A percentile compares a stretch with the other conserved stretches of the same genome.
These are phyloP conservation scores for Gryllus bimaculatus DNA, from an alignment of 1,140 invertebrate species.

Conservation along the genomic window DNA sequence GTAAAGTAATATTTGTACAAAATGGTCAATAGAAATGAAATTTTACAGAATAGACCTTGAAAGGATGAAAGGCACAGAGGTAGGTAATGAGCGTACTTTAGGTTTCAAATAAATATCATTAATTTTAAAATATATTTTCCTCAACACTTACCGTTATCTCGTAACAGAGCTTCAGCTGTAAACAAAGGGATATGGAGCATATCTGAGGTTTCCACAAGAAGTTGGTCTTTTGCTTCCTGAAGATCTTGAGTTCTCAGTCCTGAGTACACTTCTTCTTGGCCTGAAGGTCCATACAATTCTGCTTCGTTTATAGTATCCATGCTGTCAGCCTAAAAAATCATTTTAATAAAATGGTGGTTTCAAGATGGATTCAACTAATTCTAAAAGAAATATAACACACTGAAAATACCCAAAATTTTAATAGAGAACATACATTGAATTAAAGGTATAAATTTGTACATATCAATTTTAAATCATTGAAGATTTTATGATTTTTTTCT, in stretches of 20 bases:
- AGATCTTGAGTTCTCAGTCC: constrained; percentile 58
- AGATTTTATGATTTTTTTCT: no score
- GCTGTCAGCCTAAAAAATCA: constrained; percentile 33
- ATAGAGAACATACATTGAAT: neutral
- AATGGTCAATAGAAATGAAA: no score
- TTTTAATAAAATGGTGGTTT: neutral
- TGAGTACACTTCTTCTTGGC: constrained; percentile 47
- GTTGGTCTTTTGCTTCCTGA: constrained; percentile 64
- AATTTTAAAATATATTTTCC: no score
- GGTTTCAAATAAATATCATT: no score
- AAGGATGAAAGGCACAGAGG: no score
- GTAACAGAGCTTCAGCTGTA: constrained; percentile 59
- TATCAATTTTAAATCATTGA: no score
- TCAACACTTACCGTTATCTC: constrained; percentile 51
- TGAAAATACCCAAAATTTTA: constrained; percentile 9
- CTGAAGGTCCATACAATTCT: constrained; percentile 29
- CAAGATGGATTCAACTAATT: neutral
- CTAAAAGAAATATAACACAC: neutral
- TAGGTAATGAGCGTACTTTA: no score
- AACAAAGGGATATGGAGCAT: constrained; percentile 65
- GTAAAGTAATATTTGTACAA: no score
- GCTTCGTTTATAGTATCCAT: constrained; percentile 37
- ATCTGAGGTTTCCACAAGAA: constrained; percentile 63
- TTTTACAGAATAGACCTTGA: no score
- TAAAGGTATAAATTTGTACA: no score